Evolutionary conservation across 30 jellyfish, hydroid and myxozoan species (phyloP), one percentile per base, ranked within the genome.

Genomic region (Cassiopea andromeda): DNA sequence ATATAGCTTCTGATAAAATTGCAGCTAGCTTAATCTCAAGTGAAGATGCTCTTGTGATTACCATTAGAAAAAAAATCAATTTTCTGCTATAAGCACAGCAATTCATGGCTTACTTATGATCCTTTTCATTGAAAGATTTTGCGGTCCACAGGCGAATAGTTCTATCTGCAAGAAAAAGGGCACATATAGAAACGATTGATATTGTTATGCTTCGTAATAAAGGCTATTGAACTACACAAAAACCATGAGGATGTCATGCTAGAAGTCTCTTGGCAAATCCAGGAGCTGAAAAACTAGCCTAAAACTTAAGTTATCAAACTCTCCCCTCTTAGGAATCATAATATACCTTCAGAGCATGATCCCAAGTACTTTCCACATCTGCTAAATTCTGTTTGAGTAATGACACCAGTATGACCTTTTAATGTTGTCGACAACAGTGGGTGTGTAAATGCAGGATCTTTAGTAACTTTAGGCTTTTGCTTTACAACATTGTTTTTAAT

Each of bases 371-470:
- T 94, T 46, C 98, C 98, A 85, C 94, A 90, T 43, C 73, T 77
- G 87, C 98, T 94, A 90, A 84, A 90, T 10, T 94, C 97, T 57
- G 85, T 14, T 49, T 85, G 88, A 27, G 81, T 57, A 8, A 94
- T 89, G 44, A 87, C 43, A 2, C 97, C 97, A n/a, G 97, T 90
- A 93, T 94, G 98, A 38, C 98, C 98, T 70, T 94, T 94, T 85
- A 94, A 50, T 12, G 97, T 75, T 9, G 98, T 44, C 80, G 85
- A 19, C 44, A 94, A 73, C 89, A 89, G 17, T 10, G 97, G 97
- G 47, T 94, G 95, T 7, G 97, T 73, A 38, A 88, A 49, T 43
- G 58, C 81, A 2, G 73, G 81, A 14, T 85, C 97, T 59, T 85
- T 90, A 10, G 67, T 27, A 27, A 27, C 79, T 57, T 85, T 93